Evolutionary conservation across 2,888 invertebrate species (phyloP), one percentile per base, ranked within the genome.

Genomic region (Trissonchulus sp.): DNA sequence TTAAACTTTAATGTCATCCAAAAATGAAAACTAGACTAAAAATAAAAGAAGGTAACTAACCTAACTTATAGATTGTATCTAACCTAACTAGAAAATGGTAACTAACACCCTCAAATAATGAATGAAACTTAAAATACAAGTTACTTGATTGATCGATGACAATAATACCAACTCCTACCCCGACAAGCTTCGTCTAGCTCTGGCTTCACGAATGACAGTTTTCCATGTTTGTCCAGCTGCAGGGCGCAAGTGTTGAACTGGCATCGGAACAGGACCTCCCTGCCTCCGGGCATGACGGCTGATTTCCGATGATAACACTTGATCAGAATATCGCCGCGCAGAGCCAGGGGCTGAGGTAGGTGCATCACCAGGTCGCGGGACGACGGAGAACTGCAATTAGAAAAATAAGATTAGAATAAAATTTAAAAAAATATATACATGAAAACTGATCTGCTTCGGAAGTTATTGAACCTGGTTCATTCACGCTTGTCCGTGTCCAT

Each of bases 191-290:
- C 33, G n/a, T 65, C 68, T 18, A 65, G 68, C 8, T 65, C 68
- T 15, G 68, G 18, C 68, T 30, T 65, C 8, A 18, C 15, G 8
- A 65, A 28, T n/a, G 18, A n/a, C n/a, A 65, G 68, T 65, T 33
- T 65, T 34, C 31, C 35, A 33, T 65, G 31, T 34, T 30, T 30
- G 31, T 34, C 68, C 68, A 79, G 73, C 30, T 80, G 89, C 79
- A 94, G 91, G 74, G 94, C 93, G 87, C 94, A 94, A 1, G 95
- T 94, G 88, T 95, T 94, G 88, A 95, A 94, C 89, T 95, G 92
- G 84, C 91, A 91, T 72, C 91, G 90, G 87, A 93, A 93, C 80
- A 93, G 89, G n/a, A 91, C 89, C 81, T 90, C 90, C 63, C 89
- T 87, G 69, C 79, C 80, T 74, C 77, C 81, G 33, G 80, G 68